These are phyloP conservation scores for Caenorhabditis sp. DNA, from an alignment of 2,888 invertebrate species.

Conservation along the genomic window DNA sequence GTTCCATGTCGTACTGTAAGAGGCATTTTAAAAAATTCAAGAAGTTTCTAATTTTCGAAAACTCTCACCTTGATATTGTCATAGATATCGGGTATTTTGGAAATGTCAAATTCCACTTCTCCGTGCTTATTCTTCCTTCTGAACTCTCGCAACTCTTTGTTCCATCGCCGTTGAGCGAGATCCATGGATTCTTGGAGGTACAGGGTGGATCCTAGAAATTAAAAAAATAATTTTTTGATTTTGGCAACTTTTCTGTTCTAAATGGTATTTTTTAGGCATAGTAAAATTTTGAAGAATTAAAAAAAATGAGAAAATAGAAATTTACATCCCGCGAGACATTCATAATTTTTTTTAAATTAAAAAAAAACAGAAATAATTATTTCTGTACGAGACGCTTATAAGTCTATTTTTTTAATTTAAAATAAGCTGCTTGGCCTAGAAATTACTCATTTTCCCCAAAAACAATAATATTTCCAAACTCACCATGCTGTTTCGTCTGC, in stretches of 20 bases:
- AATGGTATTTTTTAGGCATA: no score
- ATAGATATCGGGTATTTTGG: constrained; percentile 99
- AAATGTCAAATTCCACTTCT: constrained; percentile 92
- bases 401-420: constrained; percentile 18
- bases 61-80: constrained; percentile 97
- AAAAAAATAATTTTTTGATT: constrained; percentile 1
- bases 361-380: no score
- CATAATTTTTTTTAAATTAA: no score
- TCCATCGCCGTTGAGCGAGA: constrained; percentile 91
- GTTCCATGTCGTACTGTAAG: constrained; percentile 89
- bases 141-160: constrained; percentile 89
- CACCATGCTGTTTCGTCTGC: constrained; percentile 63
- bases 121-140: constrained; percentile 87
- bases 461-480: neutral
- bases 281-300: no score
- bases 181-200: constrained; percentile 99
- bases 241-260: no score
- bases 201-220: constrained; percentile 85
- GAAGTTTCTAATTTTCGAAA: neutral
- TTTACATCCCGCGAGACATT: no score
- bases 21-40: neutral
- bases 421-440: no score
- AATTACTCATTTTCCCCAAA: neutral
- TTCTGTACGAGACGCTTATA: no score
- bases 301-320: no score